Evolutionary conservation across 1,140 invertebrate species (phyloP).

Genomic region (Lerema accius): DNA sequence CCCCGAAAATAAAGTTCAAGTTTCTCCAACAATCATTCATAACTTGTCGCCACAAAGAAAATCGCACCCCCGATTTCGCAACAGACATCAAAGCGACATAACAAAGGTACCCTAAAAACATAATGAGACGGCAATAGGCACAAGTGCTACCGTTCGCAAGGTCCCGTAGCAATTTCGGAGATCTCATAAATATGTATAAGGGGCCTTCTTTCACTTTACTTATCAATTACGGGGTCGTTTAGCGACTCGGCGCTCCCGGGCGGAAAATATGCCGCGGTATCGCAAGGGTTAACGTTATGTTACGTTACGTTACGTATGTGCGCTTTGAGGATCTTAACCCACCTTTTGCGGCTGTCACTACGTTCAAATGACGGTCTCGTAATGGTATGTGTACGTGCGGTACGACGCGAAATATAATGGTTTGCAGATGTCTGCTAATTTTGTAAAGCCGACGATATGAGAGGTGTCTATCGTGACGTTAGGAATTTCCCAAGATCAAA

Average conservation of each 20-base stretch:
- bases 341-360: constrained; percentile 28
- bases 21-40: not conserved
- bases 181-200: constrained; percentile 79
- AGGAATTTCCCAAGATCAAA: too few relatives aligned
- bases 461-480: too few relatives aligned
- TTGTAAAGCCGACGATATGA: too few relatives aligned
- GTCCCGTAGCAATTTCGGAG: constrained; percentile 71
- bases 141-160: constrained; percentile 76
- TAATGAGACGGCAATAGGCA: constrained; percentile 70
- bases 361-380: constrained; percentile 10
- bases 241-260: constrained; percentile 56
- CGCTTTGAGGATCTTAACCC: constrained; percentile 36
- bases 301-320: too few relatives aligned
- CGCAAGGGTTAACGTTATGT: constrained; percentile 70
- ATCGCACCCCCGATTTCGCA: constrained; percentile 63
- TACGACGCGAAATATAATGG: too few relatives aligned
- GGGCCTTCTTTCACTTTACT: constrained; percentile 79
- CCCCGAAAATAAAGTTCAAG: not conserved
- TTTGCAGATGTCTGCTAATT: too few relatives aligned
- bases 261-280: constrained; percentile 55
- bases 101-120: constrained; percentile 77
- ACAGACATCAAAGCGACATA: constrained; percentile 71
- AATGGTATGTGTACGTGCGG: not conserved
- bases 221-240: constrained; percentile 79
- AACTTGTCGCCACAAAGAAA: constrained; percentile 37